Evolutionary conservation across 2,888 invertebrate species (phyloP), one percentile per base, ranked within the genome.

Genomic region (Seira ritae): DNA sequence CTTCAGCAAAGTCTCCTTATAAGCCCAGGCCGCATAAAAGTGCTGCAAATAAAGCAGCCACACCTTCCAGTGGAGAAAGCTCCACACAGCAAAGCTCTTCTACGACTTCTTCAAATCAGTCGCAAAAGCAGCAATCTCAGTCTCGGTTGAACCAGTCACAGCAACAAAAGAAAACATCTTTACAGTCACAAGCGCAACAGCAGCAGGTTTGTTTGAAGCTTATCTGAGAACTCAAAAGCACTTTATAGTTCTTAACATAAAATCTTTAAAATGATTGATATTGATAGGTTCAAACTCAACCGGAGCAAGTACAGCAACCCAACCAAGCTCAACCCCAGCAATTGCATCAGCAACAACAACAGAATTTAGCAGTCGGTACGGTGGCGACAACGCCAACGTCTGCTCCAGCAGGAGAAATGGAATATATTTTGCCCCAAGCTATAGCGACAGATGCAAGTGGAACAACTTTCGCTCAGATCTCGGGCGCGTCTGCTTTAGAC

Each of bases 1-100:
- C 92, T 4, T 92, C 92, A 15, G 92, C 92, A 1, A 92, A 92
- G 89, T 92, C 92, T 42, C 92, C 92, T 0, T 92, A 92, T 85
- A 92, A 92, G 89, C 92, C 92, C 3, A 75, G 89, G 55, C 89
- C 89, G 1, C 88, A 88, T 62, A 88, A 88, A 74, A 62, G 75
- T 1, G 60, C 19, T 3, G 20, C 46, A 10, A 31, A 31, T 31
- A 31, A 12, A 50, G 50, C 50, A n/a, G 2, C 50, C 6, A 8
- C 42, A 42, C 6, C 42, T 8, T 42, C 42, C 42, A 42, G 6
- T 42, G 42, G 42, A 42, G 42, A 42, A 42, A 42, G 12, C 12
- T 42, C 42, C 12, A n/a, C 42, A 42, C 3, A 50, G 2, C 31
- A 31, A 31, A 31, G 50, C 2, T 8, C 3, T 31, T 12, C 50